These are phyloP conservation scores for Dilophus febrilis DNA, from an alignment of 2,888 invertebrate species.

Conservation along the genomic window DNA sequence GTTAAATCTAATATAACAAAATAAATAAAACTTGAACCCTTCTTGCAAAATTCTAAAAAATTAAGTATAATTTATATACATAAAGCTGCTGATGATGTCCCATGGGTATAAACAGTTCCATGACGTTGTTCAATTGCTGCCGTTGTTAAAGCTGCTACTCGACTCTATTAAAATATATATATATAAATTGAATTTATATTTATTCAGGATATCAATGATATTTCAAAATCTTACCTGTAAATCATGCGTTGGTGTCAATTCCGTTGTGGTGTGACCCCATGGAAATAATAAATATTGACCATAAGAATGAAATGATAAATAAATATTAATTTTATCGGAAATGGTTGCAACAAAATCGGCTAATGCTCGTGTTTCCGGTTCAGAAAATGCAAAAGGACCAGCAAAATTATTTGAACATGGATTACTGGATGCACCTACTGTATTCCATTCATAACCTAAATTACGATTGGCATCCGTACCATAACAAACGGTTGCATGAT, in stretches of 20 bases:
- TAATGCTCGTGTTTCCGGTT: constrained; percentile 34
- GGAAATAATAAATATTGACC: constrained; percentile 43
- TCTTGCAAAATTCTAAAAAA: too few relatives aligned
- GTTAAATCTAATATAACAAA: constrained; percentile 50
- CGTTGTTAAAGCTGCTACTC: constrained; percentile 29
- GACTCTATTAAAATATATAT: not conserved
- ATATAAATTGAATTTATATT: too few relatives aligned
- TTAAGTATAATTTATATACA: too few relatives aligned
- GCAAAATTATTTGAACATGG: constrained; percentile 31
- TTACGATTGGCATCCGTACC: constrained; percentile 28
- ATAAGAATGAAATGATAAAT: constrained; percentile 45
- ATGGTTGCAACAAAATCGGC: constrained; percentile 31
- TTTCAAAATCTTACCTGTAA: constrained; percentile 12
- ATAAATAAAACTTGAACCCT: too few relatives aligned
- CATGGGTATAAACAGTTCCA: constrained; percentile 41
- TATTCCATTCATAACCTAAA: constrained; percentile 21
- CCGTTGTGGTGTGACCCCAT: constrained; percentile 33
- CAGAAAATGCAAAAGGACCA: constrained; percentile 38
- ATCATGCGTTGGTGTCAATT: constrained; percentile 31
- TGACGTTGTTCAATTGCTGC: constrained; percentile 32
- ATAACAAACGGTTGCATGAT: constrained; percentile 20
- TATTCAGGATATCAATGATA: constrained; percentile 13
- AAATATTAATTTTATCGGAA: constrained; percentile 30
- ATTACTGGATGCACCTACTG: constrained; percentile 31
- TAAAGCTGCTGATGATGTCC: constrained; percentile 37